Base-by-base conservation (phyloP, 2,797 vertebrate species). In the Sebastes hopkinsi region DNA sequence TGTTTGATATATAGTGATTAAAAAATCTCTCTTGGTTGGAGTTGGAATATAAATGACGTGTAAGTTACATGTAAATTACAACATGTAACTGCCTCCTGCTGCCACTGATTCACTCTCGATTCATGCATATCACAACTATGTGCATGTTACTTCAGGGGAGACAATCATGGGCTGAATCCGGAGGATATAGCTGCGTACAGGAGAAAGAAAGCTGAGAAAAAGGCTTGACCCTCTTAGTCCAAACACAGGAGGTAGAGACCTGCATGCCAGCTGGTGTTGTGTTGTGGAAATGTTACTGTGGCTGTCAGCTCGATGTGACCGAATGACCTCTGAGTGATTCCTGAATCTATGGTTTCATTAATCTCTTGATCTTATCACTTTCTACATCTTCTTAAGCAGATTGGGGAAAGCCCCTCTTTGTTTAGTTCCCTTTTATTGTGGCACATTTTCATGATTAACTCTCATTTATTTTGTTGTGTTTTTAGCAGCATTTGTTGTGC, bases 201-300 rank as follows among this genome's bases (percentile, higher is more conserved):
- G 93, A 96, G 86, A 96, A 96, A 95, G 92, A 97, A 97, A 96
- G 95, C 96, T 70, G 95, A 96, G 94, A 97, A 95, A 94, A 95
- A 96, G 94, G 87, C 93, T 87, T 94, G 94, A 95, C 79, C 78
- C 12, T 72, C 52, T 90, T 79, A 87, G 73, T 90, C 81, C 92
- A 87, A 79, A 87, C 73, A 54, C 82, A 81, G 93, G 95, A 97
- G 96, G 95, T 97, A 97, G 95, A 89, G 73, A 83, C 67, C 67
- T 86, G 88, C 88, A 82, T 83, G 80, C 61, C 79, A 62, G 68
- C 83, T 77, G 86, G 76, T 93, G 88, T 89, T 84, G 88, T 92
- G 81, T 68, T 79, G 79, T 90, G 78, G 58, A 83, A 67, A 60
- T 80, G 69, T 77, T 61, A 29, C 75, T 13, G 64, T 85, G 75